phyloP scores from a whole-genome alignment of 2,113 vertebrate genomes.

The Seriola rivoliana region DNA sequence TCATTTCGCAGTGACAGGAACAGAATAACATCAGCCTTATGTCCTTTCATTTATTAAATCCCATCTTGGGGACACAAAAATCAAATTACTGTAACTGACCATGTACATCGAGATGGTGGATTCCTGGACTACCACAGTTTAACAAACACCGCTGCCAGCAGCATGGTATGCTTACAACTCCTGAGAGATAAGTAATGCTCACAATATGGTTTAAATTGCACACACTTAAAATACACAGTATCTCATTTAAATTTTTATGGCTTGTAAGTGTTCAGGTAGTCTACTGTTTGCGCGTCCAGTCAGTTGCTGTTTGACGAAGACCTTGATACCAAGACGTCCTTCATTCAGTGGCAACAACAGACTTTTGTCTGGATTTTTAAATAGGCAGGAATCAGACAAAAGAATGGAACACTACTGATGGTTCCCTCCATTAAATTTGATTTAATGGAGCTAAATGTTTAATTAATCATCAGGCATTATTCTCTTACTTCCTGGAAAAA shows the following conservation, averaged over 20 bases:
- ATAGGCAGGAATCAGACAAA: background rate
- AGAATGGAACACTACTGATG: background rate
- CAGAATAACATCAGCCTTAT: constrained; percentile 26
- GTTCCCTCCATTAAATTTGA: background rate
- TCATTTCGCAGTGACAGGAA: constrained; percentile 42
- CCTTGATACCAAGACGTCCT: background rate
- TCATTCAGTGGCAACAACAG: background rate
- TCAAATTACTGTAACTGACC: constrained; percentile 17
- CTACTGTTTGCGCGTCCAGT: too few species aligned
- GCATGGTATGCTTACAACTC: background rate
- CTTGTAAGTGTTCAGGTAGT: background rate
- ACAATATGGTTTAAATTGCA: background rate
- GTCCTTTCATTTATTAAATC: constrained; percentile 46
- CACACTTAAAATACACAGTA: background rate
- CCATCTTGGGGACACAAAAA: constrained; percentile 21
- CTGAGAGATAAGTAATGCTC: background rate
- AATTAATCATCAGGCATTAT: background rate
- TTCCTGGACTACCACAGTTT: background rate
- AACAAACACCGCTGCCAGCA: background rate
- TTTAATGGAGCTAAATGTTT: background rate
- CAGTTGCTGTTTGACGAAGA: background rate
- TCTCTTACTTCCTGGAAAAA: background rate
- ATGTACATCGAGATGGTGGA: constrained; percentile 7
- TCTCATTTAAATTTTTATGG: background rate
- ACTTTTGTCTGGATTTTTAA: background rate